Evolutionary conservation across 1,140 invertebrate species (phyloP).

Genomic region (Hyles euphorbiae): DNA sequence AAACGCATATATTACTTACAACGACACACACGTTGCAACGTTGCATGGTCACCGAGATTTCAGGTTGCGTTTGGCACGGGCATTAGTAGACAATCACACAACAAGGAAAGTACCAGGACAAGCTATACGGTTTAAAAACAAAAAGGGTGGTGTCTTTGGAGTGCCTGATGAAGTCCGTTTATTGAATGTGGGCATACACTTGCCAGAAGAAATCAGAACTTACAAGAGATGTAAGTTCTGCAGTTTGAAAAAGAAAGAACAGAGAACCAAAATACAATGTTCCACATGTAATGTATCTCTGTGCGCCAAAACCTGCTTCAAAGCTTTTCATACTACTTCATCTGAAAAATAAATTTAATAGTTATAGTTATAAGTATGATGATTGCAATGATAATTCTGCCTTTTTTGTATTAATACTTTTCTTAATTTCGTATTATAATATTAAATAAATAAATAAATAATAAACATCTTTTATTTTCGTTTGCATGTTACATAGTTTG

Average conservation of each 20-base stretch:
- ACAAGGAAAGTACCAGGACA: conserved; percentile 21
- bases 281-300: conserved; percentile 26
- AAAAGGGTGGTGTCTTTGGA: conserved; percentile 21
- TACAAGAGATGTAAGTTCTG: conserved; percentile 37
- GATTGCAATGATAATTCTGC: not conserved
- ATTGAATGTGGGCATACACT: conserved; percentile 26
- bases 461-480: too few species aligned
- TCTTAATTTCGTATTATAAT: too few species aligned
- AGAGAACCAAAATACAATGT: conserved; percentile 32
- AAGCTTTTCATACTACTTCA: conserved; percentile 24
- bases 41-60: conserved; percentile 31
- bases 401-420: conserved; percentile 5
- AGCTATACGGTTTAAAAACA: conserved; percentile 11
- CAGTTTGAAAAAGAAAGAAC: conserved; percentile 30
- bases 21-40: conserved; percentile 22
- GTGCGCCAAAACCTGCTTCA: conserved; percentile 32
- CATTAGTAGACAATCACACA: conserved; percentile 23
- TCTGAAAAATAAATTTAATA: conserved; percentile 12
- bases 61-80: conserved; percentile 29
- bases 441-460: too few species aligned
- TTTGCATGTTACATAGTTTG: too few species aligned
- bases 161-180: conserved; percentile 28
- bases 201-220: conserved; percentile 23
- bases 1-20: conserved; percentile 40
- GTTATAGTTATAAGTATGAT: too few species aligned